phyloP scores from a whole-genome alignment of 2,888 invertebrate species.

The Lydus trimaculatus region DNA sequence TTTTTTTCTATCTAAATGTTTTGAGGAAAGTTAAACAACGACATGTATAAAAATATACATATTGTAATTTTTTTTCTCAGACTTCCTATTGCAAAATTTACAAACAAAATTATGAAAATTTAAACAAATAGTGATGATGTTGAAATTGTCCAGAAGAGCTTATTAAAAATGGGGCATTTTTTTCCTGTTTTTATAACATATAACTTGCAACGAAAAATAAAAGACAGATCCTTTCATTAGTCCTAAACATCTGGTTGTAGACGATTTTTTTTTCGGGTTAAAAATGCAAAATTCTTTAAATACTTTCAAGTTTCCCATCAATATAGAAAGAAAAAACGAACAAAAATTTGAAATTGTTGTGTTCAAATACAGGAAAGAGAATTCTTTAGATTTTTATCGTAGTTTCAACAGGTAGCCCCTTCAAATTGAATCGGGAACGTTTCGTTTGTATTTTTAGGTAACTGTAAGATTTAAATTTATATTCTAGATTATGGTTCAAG shows the following conservation, averaged over 20 bases:
- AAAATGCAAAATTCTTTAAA: not conserved
- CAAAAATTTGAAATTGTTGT: not conserved
- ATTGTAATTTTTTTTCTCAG: not conserved
- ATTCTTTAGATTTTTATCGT: not conserved
- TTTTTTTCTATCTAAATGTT: not conserved
- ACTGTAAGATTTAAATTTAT: not conserved
- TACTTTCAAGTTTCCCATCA: not conserved
- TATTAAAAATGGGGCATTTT: not conserved
- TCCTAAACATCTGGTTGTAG: not conserved
- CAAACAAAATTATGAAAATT: not conserved
- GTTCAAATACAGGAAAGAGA: not conserved
- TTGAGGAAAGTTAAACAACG: not conserved
- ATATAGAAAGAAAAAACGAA: not conserved
- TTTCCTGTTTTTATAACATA: not conserved
- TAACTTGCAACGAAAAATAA: not conserved
- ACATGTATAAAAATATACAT: not conserved
- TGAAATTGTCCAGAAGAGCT: not conserved
- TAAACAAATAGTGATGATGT: not conserved
- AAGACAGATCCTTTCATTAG: not conserved
- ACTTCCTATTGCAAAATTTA: not conserved
- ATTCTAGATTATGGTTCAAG: not conserved
- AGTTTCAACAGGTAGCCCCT: slow-evolving; percentile 7
- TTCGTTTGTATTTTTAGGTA: slow-evolving; percentile 1
- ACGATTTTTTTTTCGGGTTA: not conserved
- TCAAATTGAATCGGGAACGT: not conserved